A percentile compares a stretch with the other conserved stretches of the same genome.
Evolutionary conservation across 2,797 vertebrate genomes (phyloP).

Genomic region (Huso huso): DNA sequence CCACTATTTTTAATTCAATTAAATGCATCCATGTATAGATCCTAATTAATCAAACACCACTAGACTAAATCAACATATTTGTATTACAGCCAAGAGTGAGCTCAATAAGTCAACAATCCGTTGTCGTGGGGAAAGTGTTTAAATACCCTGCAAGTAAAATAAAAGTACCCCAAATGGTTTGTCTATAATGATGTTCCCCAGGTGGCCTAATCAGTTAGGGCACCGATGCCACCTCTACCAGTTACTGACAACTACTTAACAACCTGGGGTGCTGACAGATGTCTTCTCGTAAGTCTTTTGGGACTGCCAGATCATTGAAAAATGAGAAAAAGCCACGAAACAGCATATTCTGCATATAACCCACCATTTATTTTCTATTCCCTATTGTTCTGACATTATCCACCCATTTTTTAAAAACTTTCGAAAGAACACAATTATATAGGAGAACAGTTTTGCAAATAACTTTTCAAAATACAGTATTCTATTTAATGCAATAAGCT

Average conservation of each 20-base stretch:
- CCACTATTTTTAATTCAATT: not conserved
- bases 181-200: conserved; percentile 34
- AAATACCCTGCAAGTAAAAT: conserved; percentile 23
- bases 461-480: no score
- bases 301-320: conserved; percentile 27
- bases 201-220: conserved; percentile 25
- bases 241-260: conserved; percentile 28
- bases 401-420: no score
- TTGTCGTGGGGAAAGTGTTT: conserved; percentile 26
- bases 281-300: conserved; percentile 23
- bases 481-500: no score
- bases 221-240: conserved; percentile 33
- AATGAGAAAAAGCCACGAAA: conserved; percentile 8
- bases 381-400: no score
- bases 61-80: not conserved
- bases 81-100: not conserved
- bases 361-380: no score
- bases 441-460: no score
- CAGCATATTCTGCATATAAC: no score
- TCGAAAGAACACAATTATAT: no score
- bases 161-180: conserved; percentile 38
- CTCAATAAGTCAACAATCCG: conserved; percentile 9
- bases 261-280: conserved; percentile 30
- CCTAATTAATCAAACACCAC: not conserved
- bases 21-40: not conserved